These are phyloP conservation scores for Leptodactylus fallax DNA, from an alignment of 2,797 vertebrate species.

Conservation along the genomic window DNA sequence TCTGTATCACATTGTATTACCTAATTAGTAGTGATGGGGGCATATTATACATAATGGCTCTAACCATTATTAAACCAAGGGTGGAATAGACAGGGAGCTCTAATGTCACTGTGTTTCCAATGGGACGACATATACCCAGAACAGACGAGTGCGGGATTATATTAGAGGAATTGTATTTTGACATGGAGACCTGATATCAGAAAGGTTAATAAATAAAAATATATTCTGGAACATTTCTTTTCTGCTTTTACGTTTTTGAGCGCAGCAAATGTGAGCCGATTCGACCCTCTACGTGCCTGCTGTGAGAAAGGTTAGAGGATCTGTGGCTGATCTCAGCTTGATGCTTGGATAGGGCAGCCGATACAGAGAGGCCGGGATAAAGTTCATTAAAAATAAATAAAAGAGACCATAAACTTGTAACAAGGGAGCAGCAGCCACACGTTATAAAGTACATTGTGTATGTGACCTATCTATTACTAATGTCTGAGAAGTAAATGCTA, in stretches of 20 bases:
- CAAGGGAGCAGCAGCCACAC: not conserved
- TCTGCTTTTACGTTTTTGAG: not conserved
- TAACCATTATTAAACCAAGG: not conserved
- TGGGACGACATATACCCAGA: not conserved
- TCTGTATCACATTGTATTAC: not conserved
- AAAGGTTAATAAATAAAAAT: not conserved
- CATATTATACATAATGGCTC: too few relatives aligned
- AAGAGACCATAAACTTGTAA: not conserved
- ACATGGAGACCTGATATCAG: not conserved
- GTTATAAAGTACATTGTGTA: not conserved
- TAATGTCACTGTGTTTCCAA: not conserved
- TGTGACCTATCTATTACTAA: not conserved
- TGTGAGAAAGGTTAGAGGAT: constrained; percentile 30
- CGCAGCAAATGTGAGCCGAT: not conserved
- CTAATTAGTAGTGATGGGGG: too few relatives aligned
- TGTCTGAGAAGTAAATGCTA: not conserved
- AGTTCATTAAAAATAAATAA: constrained; percentile 39
- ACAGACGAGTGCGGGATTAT: too few relatives aligned
- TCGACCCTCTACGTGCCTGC: not conserved
- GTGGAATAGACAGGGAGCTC: not conserved
- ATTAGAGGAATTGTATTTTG: not conserved
- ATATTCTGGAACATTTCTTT: not conserved
- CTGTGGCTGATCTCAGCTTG: constrained; percentile 18
- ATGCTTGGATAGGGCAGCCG: not conserved
- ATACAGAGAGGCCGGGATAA: not conserved